Base-by-base conservation (phyloP, 2,797 vertebrate species). In the Atherinosoma microstoma region DNA sequence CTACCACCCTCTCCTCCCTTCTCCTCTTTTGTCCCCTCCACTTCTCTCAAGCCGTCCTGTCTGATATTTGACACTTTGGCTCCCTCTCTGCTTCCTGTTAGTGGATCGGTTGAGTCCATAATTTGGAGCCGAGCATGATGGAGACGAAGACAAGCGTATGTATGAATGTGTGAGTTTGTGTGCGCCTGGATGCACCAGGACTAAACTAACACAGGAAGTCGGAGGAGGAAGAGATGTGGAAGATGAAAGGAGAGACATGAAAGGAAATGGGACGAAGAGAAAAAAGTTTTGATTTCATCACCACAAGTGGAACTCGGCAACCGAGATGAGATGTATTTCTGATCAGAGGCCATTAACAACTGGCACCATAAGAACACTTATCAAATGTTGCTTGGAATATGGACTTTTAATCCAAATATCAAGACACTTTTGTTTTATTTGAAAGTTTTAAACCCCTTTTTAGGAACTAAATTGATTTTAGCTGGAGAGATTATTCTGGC, bases 11-110 rank as follows among this genome's bases (percentile, higher is more conserved):
- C 80, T 64, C 56, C 78, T 57, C 27, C 67, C 62, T 84, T 64
- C 69, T 80, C 76, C 70, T 70, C 59, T 67, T 86, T 85, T 85
- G 83, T 88, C 82, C 84, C 82, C 86, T 57, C 77, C 65, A 80
- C 84, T 85, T 85, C 82, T 87, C 87, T 87, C 84, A 82, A 84
- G 81, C 81, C 70, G 77, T 86, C 87, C 82, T 76, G 79, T 90
- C 87, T 89, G 86, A 89, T 91, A 87, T 89, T 66, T 90, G 87
- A 93, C 87, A 80, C 75, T 77, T 40, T 87, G 87, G 78, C 84
- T 75, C 79, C 35, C 71, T 81, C 74, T 82, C 80, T 35, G 79
- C 84, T 87, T 89, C 85, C 88, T 87, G 84, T 82, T 85, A 88
- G 86, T 83, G 80, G 89, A 87, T 79, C 78, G 67, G 72, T 84